These are phyloP conservation scores for Volucella inflata DNA, from an alignment of 2,888 invertebrate genomes.

Conservation along the genomic window DNA sequence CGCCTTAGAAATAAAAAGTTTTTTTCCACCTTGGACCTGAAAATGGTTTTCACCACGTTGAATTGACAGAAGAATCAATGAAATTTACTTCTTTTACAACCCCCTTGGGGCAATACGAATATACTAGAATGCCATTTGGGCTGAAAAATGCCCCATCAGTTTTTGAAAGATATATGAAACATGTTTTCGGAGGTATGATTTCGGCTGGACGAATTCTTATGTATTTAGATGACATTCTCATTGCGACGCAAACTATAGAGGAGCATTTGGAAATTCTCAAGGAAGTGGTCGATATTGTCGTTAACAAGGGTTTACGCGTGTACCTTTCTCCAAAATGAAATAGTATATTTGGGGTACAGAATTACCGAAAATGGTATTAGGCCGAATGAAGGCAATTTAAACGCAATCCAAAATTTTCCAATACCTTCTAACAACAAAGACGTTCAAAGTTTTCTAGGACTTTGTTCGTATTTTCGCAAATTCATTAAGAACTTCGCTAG, in stretches of 20 bases:
- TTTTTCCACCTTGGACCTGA: conserved; percentile 75
- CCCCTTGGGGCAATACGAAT: no score
- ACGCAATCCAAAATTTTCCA: neutral
- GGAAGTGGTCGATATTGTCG: neutral
- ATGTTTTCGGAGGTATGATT: conserved; percentile 61
- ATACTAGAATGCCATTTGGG: no score
- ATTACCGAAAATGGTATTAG: conserved; percentile 4
- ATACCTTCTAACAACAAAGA: neutral
- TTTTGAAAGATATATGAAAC: neutral
- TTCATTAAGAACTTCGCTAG: conserved; percentile 2
- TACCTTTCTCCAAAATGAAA: neutral
- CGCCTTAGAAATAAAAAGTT: conserved; percentile 62
- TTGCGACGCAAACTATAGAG: conserved; percentile 24
- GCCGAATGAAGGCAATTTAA: neutral
- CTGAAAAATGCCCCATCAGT: no score
- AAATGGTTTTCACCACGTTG: conserved; percentile 73
- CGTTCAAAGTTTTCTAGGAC: no score
- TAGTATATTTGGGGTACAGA: neutral
- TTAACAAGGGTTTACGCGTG: neutral
- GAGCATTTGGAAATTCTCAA: conserved; percentile 15
- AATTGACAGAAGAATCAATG: conserved; percentile 8
- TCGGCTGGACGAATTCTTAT: conserved; percentile 52
- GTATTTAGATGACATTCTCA: conserved; percentile 75
- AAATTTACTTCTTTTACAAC: conserved; percentile 18
- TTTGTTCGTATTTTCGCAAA: neutral